Evolutionary conservation across 1,140 invertebrate species (phyloP).

Genomic region (Saxidomus purpurata): DNA sequence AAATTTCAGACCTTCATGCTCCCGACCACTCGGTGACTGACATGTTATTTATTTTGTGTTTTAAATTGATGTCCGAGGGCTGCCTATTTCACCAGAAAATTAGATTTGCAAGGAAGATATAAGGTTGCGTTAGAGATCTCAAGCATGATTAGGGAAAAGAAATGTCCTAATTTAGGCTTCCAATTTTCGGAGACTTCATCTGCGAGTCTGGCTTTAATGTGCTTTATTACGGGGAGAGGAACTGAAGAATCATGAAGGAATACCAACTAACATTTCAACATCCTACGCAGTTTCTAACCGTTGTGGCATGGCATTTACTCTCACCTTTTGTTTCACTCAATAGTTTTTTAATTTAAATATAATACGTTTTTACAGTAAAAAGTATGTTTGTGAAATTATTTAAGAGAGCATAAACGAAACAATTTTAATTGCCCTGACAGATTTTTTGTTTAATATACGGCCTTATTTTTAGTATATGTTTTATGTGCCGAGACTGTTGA

Average conservation of each 20-base stretch:
- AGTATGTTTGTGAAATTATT: no score
- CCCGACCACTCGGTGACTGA: constrained; percentile 57
- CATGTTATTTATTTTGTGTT: constrained; percentile 68
- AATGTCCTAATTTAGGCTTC: constrained; percentile 57
- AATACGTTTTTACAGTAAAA: not conserved
- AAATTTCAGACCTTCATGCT: constrained; percentile 67
- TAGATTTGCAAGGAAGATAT: constrained; percentile 67
- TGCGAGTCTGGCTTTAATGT: constrained; percentile 25
- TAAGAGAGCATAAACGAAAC: no score
- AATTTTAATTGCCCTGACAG: no score
- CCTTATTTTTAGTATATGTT: no score
- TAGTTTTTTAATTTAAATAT: not conserved
- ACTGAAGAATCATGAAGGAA: not conserved
- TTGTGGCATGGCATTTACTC: no score
- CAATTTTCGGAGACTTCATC: constrained; percentile 35
- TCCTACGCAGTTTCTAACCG: not conserved
- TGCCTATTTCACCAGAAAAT: constrained; percentile 46
- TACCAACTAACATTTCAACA: not conserved
- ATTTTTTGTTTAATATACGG: no score
- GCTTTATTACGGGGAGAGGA: constrained; percentile 16
- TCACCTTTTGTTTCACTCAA: no score
- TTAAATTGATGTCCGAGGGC: constrained; percentile 67
- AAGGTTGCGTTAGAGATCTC: constrained; percentile 48
- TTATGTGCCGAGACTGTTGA: no score
- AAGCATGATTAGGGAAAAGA: constrained; percentile 54